Conservation (phyloP, 1,140 invertebrate species). For the Drosophila nannoptera region DNA sequence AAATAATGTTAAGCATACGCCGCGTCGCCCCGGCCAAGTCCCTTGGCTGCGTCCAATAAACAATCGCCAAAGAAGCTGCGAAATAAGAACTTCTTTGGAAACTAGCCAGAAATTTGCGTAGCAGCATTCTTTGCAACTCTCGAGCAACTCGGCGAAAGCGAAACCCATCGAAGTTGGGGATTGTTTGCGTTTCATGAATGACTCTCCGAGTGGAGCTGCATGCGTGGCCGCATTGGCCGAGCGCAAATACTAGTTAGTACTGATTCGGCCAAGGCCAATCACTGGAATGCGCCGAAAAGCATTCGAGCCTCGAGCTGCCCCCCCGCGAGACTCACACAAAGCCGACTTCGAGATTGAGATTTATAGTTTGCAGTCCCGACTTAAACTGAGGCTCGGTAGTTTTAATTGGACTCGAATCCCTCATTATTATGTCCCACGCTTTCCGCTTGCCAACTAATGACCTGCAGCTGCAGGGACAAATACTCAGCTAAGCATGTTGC, state of each 20-base stretch:
- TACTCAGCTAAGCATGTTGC: not conserved
- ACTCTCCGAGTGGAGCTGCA: constrained; percentile 6
- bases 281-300: no score
- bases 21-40: constrained; percentile 24
- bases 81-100: constrained; percentile 25
- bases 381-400: not conserved
- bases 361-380: constrained; percentile 1
- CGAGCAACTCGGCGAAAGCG: constrained; percentile 10
- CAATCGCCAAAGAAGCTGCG: not conserved
- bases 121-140: constrained; percentile 1
- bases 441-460: not conserved
- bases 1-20: constrained; percentile 48
- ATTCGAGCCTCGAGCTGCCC: no score
- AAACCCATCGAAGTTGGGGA: constrained; percentile 52
- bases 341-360: not conserved
- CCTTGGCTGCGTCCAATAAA: not conserved
- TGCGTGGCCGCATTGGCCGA: constrained; percentile 27
- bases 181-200: constrained; percentile 46
- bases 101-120: constrained; percentile 24
- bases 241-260: constrained; percentile 9
- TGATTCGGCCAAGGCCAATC: constrained; percentile 1
- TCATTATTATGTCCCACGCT: not conserved
- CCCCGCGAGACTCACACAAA: not conserved
- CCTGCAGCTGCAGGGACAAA: no score
- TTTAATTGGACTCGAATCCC: constrained; percentile 4